Evolutionary conservation across 2,888 invertebrate genomes (phyloP).

Genomic region (Nezara viridula): DNA sequence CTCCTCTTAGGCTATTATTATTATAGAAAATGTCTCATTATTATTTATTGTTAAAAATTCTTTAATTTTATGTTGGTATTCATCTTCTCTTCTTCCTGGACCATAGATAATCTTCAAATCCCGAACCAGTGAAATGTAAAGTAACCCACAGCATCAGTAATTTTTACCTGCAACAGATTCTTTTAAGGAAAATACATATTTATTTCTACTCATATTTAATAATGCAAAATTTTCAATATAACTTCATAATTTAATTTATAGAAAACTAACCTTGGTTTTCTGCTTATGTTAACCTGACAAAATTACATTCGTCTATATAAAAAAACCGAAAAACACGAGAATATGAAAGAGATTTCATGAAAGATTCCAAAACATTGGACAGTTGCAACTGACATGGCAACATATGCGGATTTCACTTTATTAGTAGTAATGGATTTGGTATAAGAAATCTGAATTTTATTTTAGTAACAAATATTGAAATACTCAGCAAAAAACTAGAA

Average conservation of each 20-base stretch:
- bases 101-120: neutral
- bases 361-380: neutral
- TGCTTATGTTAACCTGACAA: neutral
- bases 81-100: neutral
- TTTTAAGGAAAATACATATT: neutral
- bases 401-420: no score
- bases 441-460: no score
- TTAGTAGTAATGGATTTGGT: no score
- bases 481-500: no score
- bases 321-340: no score
- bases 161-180: conserved; percentile 4
- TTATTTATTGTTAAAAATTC: neutral
- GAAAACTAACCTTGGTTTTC: neutral
- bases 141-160: neutral
- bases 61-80: neutral
- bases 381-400: no score
- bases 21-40: neutral
- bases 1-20: neutral
- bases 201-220: conserved; percentile 1
- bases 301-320: no score
- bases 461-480: no score
- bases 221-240: neutral
- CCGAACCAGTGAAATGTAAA: neutral
- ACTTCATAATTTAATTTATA: neutral
- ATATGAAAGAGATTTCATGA: neutral